Conservation (phyloP, 2,888 invertebrate genomes). For the Frankliniella intonsa region DNA sequence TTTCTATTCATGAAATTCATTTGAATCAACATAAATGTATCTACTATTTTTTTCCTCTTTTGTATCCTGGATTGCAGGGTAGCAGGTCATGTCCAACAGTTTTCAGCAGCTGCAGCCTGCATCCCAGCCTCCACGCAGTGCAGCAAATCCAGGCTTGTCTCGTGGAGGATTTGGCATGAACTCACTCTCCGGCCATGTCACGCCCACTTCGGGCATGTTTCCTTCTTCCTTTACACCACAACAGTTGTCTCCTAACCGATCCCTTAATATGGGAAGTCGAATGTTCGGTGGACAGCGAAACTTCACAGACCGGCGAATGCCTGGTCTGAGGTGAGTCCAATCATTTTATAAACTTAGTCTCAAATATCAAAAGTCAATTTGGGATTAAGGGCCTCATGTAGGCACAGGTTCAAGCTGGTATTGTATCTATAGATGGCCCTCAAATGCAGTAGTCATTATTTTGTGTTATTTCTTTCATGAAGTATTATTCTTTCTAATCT, state of each 20-base stretch:
- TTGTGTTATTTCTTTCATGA: slow-evolving; percentile 29
- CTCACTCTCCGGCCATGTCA: slow-evolving; percentile 70
- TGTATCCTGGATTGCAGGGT: neutral
- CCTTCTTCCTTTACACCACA: slow-evolving; percentile 46
- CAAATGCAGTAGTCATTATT: slow-evolving; percentile 35
- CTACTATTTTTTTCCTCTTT: neutral
- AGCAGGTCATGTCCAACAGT: slow-evolving; percentile 22
- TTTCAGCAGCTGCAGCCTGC: slow-evolving; percentile 21
- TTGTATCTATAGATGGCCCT: slow-evolving; percentile 39
- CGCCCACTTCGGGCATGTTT: slow-evolving; percentile 64
- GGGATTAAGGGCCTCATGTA: no score
- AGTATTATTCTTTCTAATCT: slow-evolving; percentile 28
- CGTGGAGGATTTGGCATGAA: slow-evolving; percentile 61
- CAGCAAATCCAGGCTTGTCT: slow-evolving; percentile 67
- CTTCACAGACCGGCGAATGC: slow-evolving; percentile 70
- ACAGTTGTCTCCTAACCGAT: slow-evolving; percentile 46
- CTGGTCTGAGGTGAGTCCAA: slow-evolving; percentile 53
- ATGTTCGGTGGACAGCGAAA: slow-evolving; percentile 73
- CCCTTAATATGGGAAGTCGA: slow-evolving; percentile 54
- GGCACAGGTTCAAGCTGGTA: neutral
- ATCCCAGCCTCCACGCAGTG: slow-evolving; percentile 74
- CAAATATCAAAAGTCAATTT: no score
- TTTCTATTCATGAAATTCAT: neutral
- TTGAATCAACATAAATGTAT: neutral
- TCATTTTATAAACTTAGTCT: neutral